phyloP scores from a whole-genome alignment of 2,888 invertebrate species.

The Hololepta plana region DNA sequence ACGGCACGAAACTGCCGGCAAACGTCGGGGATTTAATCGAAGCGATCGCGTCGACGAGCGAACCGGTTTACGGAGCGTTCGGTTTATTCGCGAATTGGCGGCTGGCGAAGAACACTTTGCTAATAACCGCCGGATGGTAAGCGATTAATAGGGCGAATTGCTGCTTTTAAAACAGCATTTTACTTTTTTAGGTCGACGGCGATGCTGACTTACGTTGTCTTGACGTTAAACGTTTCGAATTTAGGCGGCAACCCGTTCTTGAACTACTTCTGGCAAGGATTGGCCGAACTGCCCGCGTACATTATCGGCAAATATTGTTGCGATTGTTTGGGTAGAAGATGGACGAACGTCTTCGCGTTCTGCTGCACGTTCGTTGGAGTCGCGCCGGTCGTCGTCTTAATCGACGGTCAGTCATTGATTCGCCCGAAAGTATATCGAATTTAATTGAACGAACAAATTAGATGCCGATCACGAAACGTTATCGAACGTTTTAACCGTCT shows the following conservation, averaged over 20 bases:
- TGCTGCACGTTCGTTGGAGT: conserved; percentile 22
- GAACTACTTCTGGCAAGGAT: conserved; percentile 42
- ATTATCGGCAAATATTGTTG: conserved; percentile 34
- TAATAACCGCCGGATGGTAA: conserved; percentile 38
- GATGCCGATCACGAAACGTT: no score
- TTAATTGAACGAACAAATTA: no score
- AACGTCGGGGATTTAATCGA: conserved; percentile 32
- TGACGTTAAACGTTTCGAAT: conserved; percentile 33
- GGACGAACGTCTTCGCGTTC: conserved; percentile 28
- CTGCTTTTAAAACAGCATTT: no score
- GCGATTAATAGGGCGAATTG: no score
- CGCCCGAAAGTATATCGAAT: no score
- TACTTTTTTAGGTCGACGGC: conserved; percentile 33
- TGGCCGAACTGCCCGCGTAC: conserved; percentile 44
- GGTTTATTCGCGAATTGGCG: conserved; percentile 37
- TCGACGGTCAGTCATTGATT: no score
- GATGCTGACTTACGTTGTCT: conserved; percentile 31
- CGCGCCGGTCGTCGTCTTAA: no score
- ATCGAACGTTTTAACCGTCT: no score
- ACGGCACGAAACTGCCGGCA: conserved; percentile 42
- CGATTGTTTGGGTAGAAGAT: conserved; percentile 33
- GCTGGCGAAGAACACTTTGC: conserved; percentile 33
- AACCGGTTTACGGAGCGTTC: conserved; percentile 32
- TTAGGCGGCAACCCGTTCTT: conserved; percentile 44
- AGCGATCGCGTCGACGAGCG: conserved; percentile 24